phyloP scores from a whole-genome alignment of 1,140 invertebrate genomes.

The Zaprionus davidi region DNA sequence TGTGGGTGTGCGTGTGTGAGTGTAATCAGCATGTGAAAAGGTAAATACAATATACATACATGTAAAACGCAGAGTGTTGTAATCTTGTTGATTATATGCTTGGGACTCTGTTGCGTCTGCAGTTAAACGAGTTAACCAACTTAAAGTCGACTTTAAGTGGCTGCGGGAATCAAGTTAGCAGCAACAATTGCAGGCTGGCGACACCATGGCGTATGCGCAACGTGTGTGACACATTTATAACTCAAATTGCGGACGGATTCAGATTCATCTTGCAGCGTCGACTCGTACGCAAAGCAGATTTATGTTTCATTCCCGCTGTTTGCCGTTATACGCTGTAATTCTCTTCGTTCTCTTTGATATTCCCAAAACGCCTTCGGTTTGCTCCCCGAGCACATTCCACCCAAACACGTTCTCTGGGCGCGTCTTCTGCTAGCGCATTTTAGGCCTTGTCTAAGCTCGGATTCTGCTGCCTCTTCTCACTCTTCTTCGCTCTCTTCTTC shows the following conservation, averaged over 20 bases:
- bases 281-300: constrained; percentile 36
- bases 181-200: not conserved
- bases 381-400: not conserved
- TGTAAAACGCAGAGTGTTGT: not conserved
- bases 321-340: not conserved
- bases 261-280: constrained; percentile 19
- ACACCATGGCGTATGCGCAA: constrained; percentile 18
- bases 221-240: constrained; percentile 22
- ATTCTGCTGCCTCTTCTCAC: constrained; percentile 6
- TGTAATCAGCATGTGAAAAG: not conserved
- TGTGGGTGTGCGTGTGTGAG: not conserved
- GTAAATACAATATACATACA: not conserved
- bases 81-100: not conserved
- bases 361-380: constrained; percentile 9
- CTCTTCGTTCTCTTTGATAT: constrained; percentile 1
- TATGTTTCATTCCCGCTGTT: constrained; percentile 1
- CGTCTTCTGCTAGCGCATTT: not conserved
- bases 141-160: constrained; percentile 7
- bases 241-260: constrained; percentile 23
- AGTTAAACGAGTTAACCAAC: not conserved
- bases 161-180: constrained; percentile 10
- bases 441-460: constrained; percentile 10
- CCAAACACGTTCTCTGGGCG: constrained; percentile 14
- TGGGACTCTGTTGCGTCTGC: not conserved
- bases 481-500: not conserved